A percentile compares a stretch with the other conserved stretches of the same genome.
These are phyloP conservation scores for Liodrosophila aerea DNA, from an alignment of 2,888 invertebrate species.

Conservation along the genomic window DNA sequence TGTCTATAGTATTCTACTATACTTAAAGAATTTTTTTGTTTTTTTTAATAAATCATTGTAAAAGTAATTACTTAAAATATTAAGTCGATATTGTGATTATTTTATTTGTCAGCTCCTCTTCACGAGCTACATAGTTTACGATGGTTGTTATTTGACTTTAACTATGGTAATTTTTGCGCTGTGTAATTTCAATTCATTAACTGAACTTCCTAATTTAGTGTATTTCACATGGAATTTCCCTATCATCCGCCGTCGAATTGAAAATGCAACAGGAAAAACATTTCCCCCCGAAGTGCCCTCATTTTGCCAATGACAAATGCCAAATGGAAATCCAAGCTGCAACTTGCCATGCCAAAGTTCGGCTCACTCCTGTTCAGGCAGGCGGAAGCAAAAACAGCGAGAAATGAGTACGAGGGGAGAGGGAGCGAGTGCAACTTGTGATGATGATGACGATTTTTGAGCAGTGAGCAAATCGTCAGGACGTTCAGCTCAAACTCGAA, in stretches of 20 bases:
- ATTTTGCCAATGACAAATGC: slow-evolving; percentile 52
- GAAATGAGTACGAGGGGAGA: neutral
- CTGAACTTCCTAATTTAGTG: slow-evolving; percentile 47
- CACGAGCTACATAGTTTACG: too few relatives aligned
- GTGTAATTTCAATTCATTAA: slow-evolving; percentile 35
- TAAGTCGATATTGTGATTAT: too few relatives aligned
- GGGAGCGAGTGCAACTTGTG: neutral
- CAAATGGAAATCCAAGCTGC: slow-evolving; percentile 45
- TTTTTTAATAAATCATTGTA: neutral
- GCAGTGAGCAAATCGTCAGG: slow-evolving; percentile 57
- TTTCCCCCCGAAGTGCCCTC: slow-evolving; percentile 43
- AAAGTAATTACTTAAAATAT: too few relatives aligned
- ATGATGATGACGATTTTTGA: slow-evolving; percentile 49
- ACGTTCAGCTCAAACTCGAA: slow-evolving; percentile 45
- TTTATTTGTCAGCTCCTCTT: too few relatives aligned
- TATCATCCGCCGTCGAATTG: neutral
- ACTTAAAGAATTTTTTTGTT: neutral
- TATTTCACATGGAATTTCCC: slow-evolving; percentile 9
- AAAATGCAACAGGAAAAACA: slow-evolving; percentile 47
- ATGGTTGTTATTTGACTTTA: neutral
- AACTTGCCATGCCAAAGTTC: slow-evolving; percentile 39
- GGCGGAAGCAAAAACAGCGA: slow-evolving; percentile 7
- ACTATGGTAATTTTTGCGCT: too few relatives aligned
- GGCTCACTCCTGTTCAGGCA: too few relatives aligned
- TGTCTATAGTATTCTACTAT: neutral